Percentiles rank a stretch among this genome's conserved stretches.
Conservation (phyloP, 2,113 vertebrate genomes). For the Ictalurus punctatus region DNA sequence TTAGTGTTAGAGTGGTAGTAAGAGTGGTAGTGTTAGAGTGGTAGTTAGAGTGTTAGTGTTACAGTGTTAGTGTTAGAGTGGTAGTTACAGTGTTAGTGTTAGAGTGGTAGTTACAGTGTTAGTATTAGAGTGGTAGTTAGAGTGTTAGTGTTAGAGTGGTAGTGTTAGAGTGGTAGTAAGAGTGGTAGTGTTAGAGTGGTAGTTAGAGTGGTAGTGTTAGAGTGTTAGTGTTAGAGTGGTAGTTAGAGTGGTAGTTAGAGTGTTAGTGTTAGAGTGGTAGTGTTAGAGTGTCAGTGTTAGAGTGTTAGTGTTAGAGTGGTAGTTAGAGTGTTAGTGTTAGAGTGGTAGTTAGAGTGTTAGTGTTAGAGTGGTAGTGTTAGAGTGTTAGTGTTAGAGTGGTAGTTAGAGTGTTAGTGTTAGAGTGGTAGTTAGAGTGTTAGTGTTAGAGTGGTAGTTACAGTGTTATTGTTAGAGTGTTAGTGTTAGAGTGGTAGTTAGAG, state of each 20-base stretch:
- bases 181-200: not conserved
- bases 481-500: not conserved
- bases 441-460: too few species aligned
- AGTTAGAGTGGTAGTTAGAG: not conserved
- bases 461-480: not conserved
- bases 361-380: not conserved
- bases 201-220: not conserved
- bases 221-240: not conserved
- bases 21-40: not conserved
- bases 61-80: not conserved
- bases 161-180: not conserved
- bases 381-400: too few species aligned
- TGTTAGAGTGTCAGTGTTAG: not conserved
- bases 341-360: not conserved
- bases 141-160: too few species aligned
- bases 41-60: not conserved
- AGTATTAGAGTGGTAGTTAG: too few species aligned
- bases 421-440: not conserved
- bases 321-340: not conserved
- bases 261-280: not conserved
- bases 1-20: too few species aligned
- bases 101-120: not conserved
- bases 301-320: not conserved
- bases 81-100: not conserved
- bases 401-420: not conserved